phyloP scores from a whole-genome alignment of 1,140 invertebrate genomes.

The Anoplophora glabripennis region DNA sequence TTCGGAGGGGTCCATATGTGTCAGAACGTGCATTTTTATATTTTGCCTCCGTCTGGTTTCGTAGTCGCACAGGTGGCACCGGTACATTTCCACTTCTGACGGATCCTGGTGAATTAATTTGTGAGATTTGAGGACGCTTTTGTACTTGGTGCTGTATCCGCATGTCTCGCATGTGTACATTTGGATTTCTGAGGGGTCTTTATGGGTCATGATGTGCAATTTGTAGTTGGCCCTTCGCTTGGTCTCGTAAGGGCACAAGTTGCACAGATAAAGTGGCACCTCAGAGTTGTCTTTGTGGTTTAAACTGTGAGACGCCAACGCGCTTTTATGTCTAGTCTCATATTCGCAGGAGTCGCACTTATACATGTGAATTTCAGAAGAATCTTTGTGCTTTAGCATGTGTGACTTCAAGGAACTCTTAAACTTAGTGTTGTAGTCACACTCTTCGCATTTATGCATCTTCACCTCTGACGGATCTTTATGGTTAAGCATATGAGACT shows the following conservation, averaged over 20 bases:
- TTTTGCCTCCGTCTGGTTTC: slow-evolving; percentile 23
- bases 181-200: slow-evolving; percentile 11
- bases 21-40: slow-evolving; percentile 16
- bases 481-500: slow-evolving; percentile 21
- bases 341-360: slow-evolving; percentile 20
- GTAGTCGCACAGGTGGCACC: slow-evolving; percentile 21
- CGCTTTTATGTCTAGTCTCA: slow-evolving; percentile 17
- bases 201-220: slow-evolving; percentile 20
- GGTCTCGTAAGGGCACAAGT: slow-evolving; percentile 20
- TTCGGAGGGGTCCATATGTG: slow-evolving; percentile 22
- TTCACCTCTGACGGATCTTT: slow-evolving; percentile 21
- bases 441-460: slow-evolving; percentile 20
- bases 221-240: slow-evolving; percentile 18
- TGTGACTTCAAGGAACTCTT: slow-evolving; percentile 12
- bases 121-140: slow-evolving; percentile 19
- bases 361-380: slow-evolving; percentile 21
- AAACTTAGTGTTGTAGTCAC: slow-evolving; percentile 18
- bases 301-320: slow-evolving; percentile 21
- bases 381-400: slow-evolving; percentile 7
- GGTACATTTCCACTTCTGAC: slow-evolving; percentile 20
- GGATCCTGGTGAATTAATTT: slow-evolving; percentile 21
- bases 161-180: slow-evolving; percentile 19
- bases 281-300: slow-evolving; percentile 22
- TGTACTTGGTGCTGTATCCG: slow-evolving; percentile 20
- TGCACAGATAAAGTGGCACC: slow-evolving; percentile 22